Conservation (phyloP, 2,797 vertebrate species). For the Peromyscus attwateri region DNA sequence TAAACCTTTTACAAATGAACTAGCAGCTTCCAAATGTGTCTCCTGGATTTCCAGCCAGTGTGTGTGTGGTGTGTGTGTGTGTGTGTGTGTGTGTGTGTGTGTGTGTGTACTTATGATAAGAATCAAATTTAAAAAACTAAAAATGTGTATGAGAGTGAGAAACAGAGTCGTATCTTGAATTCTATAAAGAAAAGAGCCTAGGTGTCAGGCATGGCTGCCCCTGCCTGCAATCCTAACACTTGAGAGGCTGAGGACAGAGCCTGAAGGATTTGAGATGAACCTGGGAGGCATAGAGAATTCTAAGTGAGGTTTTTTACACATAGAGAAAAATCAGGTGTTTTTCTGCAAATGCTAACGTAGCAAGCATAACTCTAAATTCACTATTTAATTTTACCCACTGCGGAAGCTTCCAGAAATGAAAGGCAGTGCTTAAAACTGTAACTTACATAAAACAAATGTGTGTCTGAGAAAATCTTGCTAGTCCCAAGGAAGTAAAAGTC, state of each 20-base stretch:
- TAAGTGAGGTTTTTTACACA: no score
- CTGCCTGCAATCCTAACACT: background rate
- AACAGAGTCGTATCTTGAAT: background rate
- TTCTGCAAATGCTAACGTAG: background rate
- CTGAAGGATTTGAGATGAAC: background rate
- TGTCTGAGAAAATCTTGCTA: background rate
- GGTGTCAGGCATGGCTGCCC: background rate
- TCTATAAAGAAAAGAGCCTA: background rate
- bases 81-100: background rate
- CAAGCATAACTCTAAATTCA: background rate
- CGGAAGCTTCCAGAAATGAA: background rate
- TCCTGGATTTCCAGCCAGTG: background rate
- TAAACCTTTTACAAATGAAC: background rate
- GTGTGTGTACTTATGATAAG: background rate
- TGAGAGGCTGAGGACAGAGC: background rate
- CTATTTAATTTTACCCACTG: background rate
- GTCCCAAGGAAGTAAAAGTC: background rate
- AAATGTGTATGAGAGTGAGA: background rate
- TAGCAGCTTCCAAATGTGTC: background rate
- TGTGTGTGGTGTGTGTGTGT: background rate
- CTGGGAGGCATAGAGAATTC: background rate
- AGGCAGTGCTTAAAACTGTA: background rate
- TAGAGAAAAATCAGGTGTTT: conserved; percentile 3
- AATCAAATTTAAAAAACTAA: background rate
- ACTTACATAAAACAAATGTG: background rate